phyloP scores from a whole-genome alignment of 2,888 invertebrate species.

The Orthosia incerta region DNA sequence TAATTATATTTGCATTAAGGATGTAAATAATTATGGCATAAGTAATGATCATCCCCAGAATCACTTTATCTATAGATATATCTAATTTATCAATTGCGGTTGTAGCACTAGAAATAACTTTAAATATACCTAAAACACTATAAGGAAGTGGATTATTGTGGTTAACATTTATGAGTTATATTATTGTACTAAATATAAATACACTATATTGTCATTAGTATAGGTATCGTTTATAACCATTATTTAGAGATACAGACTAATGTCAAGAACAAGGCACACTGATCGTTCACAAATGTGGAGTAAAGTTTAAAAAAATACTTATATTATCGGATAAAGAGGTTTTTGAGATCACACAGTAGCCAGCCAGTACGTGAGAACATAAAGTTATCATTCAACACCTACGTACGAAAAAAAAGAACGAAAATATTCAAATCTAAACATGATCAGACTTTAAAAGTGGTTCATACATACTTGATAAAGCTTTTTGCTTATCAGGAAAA shows the following conservation, averaged over 20 bases:
- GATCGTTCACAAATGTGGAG: not conserved
- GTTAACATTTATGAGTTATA: not conserved
- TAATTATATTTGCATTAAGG: slow-evolving; percentile 8
- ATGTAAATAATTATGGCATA: slow-evolving; percentile 6
- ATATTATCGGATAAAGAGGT: not conserved
- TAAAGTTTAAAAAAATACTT: no score
- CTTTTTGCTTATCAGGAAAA: slow-evolving; percentile 31
- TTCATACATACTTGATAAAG: not conserved
- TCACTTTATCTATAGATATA: not conserved
- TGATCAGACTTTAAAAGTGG: slow-evolving; percentile 7
- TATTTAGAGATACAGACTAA: slow-evolving; percentile 2
- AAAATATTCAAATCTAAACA: slow-evolving; percentile 4
- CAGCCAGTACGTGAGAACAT: not conserved
- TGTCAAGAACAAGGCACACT: slow-evolving; percentile 7
- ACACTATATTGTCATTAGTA: not conserved
- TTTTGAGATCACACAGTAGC: slow-evolving; percentile 6
- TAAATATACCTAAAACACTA: slow-evolving; percentile 1
- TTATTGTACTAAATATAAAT: not conserved
- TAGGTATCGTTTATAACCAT: not conserved
- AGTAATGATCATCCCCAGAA: slow-evolving; percentile 11
- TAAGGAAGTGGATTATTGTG: slow-evolving; percentile 19
- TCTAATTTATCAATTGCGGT: slow-evolving; percentile 22
- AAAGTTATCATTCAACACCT: not conserved
- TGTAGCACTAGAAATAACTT: slow-evolving; percentile 6
- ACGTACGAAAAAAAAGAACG: not conserved